Evolutionary conservation across 35 echinoderm and acorn worm genomes (phyloP).

Genomic region (Diadema setosum): DNA sequence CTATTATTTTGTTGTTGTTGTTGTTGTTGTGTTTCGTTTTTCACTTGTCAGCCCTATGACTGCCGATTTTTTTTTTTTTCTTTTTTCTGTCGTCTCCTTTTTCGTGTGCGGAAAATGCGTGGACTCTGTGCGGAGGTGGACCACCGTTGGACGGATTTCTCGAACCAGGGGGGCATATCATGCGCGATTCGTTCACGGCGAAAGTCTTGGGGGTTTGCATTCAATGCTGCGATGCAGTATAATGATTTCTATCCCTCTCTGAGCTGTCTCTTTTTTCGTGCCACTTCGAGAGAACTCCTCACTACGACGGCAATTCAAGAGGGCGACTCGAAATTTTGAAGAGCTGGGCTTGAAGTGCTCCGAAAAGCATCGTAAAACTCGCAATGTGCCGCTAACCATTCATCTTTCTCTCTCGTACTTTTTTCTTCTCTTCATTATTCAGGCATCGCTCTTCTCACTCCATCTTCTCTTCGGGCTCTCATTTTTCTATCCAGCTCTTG

Average conservation of each 20-base stretch:
- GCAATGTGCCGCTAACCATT: slow-evolving; percentile 13
- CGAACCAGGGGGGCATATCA: background rate
- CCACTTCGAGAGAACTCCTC: background rate
- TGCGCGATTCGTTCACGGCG: background rate
- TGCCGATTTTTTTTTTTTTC: too few relatives aligned
- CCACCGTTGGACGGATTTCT: too few relatives aligned
- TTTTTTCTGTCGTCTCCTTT: too few relatives aligned
- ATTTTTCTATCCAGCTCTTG: background rate
- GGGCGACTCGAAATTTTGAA: slow-evolving; percentile 1
- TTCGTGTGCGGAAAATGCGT: too few relatives aligned
- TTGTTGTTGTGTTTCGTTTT: too few relatives aligned
- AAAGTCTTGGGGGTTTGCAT: background rate
- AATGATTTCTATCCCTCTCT: background rate
- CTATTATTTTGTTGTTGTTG: too few relatives aligned
- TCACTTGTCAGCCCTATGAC: too few relatives aligned
- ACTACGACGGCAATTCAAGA: background rate
- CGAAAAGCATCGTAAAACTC: background rate
- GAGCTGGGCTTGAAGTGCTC: background rate
- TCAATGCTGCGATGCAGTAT: background rate
- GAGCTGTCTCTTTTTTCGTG: background rate
- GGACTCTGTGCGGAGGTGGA: too few relatives aligned
- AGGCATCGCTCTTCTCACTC: background rate
- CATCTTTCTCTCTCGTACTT: background rate
- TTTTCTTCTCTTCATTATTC: background rate
- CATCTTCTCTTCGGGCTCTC: background rate